Conservation (phyloP, 2,888 invertebrate species). For the Adelphocoris suturalis region DNA sequence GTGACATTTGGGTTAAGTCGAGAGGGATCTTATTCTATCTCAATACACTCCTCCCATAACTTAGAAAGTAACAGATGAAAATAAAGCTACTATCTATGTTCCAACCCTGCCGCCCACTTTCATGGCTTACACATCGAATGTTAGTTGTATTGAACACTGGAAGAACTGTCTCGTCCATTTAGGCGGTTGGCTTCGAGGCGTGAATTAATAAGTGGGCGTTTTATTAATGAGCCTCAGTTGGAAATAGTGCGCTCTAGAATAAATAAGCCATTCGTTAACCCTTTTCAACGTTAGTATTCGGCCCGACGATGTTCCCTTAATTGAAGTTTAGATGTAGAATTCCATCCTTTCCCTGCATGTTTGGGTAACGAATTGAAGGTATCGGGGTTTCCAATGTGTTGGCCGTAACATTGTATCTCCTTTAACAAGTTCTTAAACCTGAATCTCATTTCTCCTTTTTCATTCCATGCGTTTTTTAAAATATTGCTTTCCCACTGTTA, state of each 20-base stretch:
- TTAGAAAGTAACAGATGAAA: neutral
- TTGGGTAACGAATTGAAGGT: neutral
- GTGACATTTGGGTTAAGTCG: too few relatives aligned
- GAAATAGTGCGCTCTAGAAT: slow-evolving; percentile 7
- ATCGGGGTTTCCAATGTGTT: neutral
- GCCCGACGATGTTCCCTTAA: neutral
- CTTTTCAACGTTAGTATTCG: neutral
- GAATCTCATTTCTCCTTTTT: neutral
- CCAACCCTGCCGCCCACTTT: neutral
- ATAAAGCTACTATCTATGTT: neutral
- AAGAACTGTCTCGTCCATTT: slow-evolving; percentile 6
- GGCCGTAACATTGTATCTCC: neutral
- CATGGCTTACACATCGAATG: neutral
- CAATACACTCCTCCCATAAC: neutral
- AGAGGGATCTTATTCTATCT: neutral
- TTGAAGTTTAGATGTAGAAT: neutral
- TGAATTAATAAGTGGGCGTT: slow-evolving; percentile 4
- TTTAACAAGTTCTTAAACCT: neutral
- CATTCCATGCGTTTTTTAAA: neutral
- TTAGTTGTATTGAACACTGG: neutral
- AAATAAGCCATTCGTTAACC: slow-evolving; percentile 6
- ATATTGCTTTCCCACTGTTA: too few relatives aligned
- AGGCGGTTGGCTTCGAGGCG: slow-evolving; percentile 18
- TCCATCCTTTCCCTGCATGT: neutral
- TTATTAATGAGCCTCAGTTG: neutral